These are phyloP conservation scores for rat (Rattus norvegicus) DNA, from an alignment of 2,113 vertebrate genomes.

Conservation along the genomic window DNA sequence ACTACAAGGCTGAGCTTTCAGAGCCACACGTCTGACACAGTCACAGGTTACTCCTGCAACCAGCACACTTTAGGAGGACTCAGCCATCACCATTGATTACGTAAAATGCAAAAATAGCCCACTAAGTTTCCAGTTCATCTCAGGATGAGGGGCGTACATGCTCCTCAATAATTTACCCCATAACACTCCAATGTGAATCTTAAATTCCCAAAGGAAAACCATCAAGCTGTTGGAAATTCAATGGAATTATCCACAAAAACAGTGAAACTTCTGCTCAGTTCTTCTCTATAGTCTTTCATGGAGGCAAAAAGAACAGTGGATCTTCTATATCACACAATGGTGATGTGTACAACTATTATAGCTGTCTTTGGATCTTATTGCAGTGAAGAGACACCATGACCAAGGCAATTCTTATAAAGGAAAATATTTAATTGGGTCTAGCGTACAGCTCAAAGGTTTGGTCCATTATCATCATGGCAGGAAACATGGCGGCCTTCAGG, in stretches of 20 bases:
- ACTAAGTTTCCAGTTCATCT: not conserved
- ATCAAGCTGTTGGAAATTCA: not conserved
- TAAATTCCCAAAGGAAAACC: constrained; percentile 27
- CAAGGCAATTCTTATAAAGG: not conserved
- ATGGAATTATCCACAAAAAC: not conserved
- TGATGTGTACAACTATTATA: not conserved
- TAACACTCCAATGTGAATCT: not conserved
- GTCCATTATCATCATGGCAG: too few relatives aligned
- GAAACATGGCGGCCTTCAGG: too few relatives aligned
- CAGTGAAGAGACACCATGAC: not conserved
- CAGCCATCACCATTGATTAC: not conserved
- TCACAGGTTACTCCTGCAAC: not conserved
- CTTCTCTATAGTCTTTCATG: not conserved
- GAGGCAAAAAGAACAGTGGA: not conserved
- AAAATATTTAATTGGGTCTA: not conserved
- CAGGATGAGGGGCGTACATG: too few relatives aligned
- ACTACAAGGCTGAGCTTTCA: not conserved
- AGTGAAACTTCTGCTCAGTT: not conserved
- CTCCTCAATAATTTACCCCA: not conserved
- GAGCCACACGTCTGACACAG: not conserved
- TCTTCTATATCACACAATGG: too few relatives aligned
- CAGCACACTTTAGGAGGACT: not conserved
- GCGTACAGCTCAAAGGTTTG: too few relatives aligned
- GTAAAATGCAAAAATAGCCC: not conserved
- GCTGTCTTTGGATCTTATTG: not conserved